Evolutionary conservation across 2,888 invertebrate species (phyloP).

Genomic region (Caenorhabditis sp.): DNA sequence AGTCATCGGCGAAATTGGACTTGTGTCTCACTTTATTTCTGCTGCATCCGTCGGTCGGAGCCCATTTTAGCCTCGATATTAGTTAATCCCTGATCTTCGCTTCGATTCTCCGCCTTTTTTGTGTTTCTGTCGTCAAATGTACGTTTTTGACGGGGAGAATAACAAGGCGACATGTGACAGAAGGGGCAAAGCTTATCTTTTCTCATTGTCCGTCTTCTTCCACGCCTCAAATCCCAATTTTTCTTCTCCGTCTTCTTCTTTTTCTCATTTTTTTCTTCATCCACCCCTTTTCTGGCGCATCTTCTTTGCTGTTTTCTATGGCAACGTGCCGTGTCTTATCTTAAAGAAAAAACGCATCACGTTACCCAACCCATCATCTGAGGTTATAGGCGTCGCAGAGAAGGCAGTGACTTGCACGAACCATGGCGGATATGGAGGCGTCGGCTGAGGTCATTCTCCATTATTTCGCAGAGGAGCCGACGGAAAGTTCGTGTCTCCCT

Average conservation of each 20-base stretch:
- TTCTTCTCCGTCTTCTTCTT: not conserved
- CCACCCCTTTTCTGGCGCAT: no score
- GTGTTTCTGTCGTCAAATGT: not conserved
- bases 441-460: not conserved
- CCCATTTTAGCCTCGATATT: slow-evolving; percentile 4
- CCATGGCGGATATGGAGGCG: slow-evolving; percentile 3
- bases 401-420: no score
- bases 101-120: not conserved
- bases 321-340: no score
- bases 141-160: not conserved
- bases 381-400: no score
- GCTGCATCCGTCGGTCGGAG: not conserved
- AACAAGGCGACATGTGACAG: not conserved
- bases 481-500: not conserved
- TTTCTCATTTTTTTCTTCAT: no score
- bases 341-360: no score
- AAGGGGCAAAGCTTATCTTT: slow-evolving; percentile 2
- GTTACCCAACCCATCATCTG: no score
- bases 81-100: slow-evolving; percentile 1
- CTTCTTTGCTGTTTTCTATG: no score
- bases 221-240: not conserved
- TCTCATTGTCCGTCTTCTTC: not conserved
- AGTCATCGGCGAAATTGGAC: slow-evolving; percentile 9
- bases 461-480: not conserved
- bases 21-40: not conserved